Evolutionary conservation across 2,888 invertebrate genomes (phyloP).

Genomic region (Torymus texanus): DNA sequence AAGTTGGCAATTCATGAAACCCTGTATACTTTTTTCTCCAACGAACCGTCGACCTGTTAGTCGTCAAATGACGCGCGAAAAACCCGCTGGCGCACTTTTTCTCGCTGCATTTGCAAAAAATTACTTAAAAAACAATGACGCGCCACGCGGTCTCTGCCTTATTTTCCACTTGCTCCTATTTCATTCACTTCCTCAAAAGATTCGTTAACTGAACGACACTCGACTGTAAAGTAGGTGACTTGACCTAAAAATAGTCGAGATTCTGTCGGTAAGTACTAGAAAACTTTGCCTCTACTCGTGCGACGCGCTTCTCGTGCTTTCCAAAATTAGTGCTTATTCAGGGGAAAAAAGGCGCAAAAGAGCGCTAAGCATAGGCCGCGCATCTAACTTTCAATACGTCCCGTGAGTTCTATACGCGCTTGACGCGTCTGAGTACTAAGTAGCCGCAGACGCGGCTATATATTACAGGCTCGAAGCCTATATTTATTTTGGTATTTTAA

Average conservation of each 20-base stretch:
- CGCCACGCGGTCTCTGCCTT: background rate
- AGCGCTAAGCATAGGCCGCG: too few species aligned
- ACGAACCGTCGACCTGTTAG: too few species aligned
- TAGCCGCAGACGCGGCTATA: too few species aligned
- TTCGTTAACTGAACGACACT: slow-evolving; percentile 52
- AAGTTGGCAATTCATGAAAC: too few species aligned
- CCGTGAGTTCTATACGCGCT: too few species aligned
- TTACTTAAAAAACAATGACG: background rate
- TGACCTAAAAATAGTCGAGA: slow-evolving; percentile 53
- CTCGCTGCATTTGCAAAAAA: background rate
- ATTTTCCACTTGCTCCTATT: slow-evolving; percentile 37
- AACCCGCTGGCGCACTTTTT: too few species aligned
- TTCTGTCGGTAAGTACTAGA: slow-evolving; percentile 43
- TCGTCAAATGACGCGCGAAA: too few species aligned
- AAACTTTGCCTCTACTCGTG: slow-evolving; percentile 28
- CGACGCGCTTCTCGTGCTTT: slow-evolving; percentile 26
- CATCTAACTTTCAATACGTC: too few species aligned
- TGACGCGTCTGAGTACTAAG: too few species aligned
- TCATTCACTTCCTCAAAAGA: slow-evolving; percentile 36
- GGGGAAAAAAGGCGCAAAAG: slow-evolving; percentile 18
- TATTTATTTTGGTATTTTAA: too few species aligned
- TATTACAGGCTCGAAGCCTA: too few species aligned
- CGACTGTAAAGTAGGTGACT: slow-evolving; percentile 52
- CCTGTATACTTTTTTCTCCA: too few species aligned
- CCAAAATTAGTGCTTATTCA: slow-evolving; percentile 52